These are phyloP conservation scores for Seladonia tumulorum DNA, from an alignment of 2,888 invertebrate genomes.

Conservation along the genomic window DNA sequence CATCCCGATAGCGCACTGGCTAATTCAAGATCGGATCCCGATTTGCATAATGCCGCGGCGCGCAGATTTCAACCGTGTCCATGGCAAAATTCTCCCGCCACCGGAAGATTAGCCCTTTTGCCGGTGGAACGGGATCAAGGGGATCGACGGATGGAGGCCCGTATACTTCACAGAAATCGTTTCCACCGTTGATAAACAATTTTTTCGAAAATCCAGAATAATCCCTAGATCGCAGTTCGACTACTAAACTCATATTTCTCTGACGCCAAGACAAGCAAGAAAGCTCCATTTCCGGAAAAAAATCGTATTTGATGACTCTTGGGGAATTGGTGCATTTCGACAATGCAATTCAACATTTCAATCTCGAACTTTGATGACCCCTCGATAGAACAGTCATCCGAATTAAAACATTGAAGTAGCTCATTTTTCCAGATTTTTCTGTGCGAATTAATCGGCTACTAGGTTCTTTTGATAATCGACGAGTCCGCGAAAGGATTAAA, in stretches of 20 bases:
- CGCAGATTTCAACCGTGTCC: not conserved
- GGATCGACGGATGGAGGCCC: not conserved
- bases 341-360: no score
- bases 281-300: no score
- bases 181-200: not conserved
- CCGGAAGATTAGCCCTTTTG: not conserved
- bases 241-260: no score
- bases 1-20: slow-evolving; percentile 18
- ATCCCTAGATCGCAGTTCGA: not conserved
- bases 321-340: no score
- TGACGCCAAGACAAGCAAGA: no score
- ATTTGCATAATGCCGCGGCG: slow-evolving; percentile 1
- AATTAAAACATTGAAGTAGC: no score
- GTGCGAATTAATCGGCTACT: no score
- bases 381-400: no score
- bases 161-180: not conserved
- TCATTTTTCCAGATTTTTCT: no score
- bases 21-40: slow-evolving; percentile 34
- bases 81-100: not conserved
- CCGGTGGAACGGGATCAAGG: not conserved
- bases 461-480: no score
- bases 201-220: not conserved
- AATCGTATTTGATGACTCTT: no score
- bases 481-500: not conserved
- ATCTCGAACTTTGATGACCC: no score